Evolutionary conservation across 2,888 invertebrate genomes (phyloP).

Genomic region (Dexiosoma caninum): DNA sequence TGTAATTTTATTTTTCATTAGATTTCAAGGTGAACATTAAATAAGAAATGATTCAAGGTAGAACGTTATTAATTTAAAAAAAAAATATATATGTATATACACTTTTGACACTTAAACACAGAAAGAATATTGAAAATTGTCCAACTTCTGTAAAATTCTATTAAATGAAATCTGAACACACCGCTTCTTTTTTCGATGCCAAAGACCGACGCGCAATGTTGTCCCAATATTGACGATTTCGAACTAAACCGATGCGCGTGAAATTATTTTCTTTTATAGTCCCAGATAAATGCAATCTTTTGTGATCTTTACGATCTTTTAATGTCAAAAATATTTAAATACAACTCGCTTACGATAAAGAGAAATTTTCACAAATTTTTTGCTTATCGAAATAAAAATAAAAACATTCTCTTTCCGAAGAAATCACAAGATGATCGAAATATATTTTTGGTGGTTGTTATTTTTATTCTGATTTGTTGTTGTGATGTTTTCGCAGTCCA

Average conservation of each 20-base stretch:
- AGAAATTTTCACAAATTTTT: constrained; percentile 7
- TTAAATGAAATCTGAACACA: constrained; percentile 12
- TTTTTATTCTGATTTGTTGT: background rate
- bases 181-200: background rate
- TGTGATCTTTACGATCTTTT: constrained; percentile 20
- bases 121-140: constrained; percentile 1
- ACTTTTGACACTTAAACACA: background rate
- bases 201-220: constrained; percentile 65
- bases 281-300: constrained; percentile 12
- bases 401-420: background rate
- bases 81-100: too few relatives aligned
- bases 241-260: constrained; percentile 72
- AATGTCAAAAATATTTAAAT: background rate
- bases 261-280: constrained; percentile 73
- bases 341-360: background rate
- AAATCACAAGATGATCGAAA: constrained; percentile 21
- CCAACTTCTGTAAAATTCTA: constrained; percentile 28
- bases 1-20: background rate
- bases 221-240: constrained; percentile 62
- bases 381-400: background rate
- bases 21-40: constrained; percentile 1
- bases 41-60: background rate
- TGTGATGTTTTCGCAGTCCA: constrained; percentile 18
- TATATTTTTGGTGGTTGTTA: background rate
- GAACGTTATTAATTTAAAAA: background rate